A percentile compares a stretch with the other conserved stretches of the same genome.
Conservation (phyloP, 92 coral and sea anemone genomes). For the Epizoanthus illoricatus region DNA sequence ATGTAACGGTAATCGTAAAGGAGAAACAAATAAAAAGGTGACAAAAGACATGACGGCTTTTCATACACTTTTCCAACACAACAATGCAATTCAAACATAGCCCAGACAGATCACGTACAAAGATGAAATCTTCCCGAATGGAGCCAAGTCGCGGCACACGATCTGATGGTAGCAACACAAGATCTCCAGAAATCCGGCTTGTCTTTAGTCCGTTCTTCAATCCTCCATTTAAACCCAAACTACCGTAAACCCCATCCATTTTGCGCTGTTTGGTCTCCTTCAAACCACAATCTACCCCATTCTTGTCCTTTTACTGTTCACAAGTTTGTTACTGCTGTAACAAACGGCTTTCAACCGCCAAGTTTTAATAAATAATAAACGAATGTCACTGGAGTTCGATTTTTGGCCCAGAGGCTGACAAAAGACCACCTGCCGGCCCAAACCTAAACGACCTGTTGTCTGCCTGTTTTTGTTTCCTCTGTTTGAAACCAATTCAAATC, state of each 20-base stretch:
- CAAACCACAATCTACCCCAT: conserved; percentile 25
- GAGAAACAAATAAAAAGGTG: background rate
- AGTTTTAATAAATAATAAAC: conserved; percentile 23
- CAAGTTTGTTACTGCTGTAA: background rate
- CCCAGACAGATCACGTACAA: conserved; percentile 52
- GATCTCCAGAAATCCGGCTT: conserved; percentile 69
- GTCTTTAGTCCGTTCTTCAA: conserved; percentile 7
- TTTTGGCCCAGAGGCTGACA: conserved; percentile 12
- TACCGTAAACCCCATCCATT: background rate
- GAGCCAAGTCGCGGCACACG: conserved; percentile 50
- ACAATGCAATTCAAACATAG: background rate
- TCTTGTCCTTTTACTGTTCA: conserved; percentile 3
- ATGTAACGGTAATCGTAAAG: too few relatives aligned
- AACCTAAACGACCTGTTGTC: conserved; percentile 28
- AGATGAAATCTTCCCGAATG: conserved; percentile 71
- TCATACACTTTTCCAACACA: background rate
- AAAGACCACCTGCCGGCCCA: conserved; percentile 19
- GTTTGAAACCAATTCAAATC: background rate
- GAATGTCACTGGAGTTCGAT: background rate
- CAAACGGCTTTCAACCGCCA: conserved; percentile 13
- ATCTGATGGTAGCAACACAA: conserved; percentile 61
- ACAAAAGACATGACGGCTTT: background rate
- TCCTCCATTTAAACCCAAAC: conserved; percentile 3
- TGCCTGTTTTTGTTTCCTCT: conserved; percentile 15
- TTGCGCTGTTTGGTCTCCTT: background rate